Base-by-base conservation (phyloP, 1,140 invertebrate genomes). In the Microplitis mediator region DNA sequence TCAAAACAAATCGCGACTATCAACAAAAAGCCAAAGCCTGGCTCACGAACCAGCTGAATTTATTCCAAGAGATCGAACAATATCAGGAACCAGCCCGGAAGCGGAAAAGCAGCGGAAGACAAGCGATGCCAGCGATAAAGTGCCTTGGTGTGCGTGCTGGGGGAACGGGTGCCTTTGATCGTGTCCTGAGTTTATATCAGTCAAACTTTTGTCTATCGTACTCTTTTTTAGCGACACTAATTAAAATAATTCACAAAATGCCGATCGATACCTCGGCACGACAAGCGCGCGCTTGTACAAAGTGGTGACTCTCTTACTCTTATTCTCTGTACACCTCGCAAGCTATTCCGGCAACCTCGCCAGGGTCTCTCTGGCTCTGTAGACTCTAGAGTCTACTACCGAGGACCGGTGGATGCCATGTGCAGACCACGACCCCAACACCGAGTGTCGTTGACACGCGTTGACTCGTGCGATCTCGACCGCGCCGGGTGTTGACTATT, bases 101-200 rank as follows among this genome's bases (percentile, higher is more conserved):
- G 83, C 71, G 71, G 77, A 71, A 80, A 89, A 76, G 80, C 84
- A 76, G 85, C 85, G 90, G 11, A 92, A 91, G 69, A 85, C 90
- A 0, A 90, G 90, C 54, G 89, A 89, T 31, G 86, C 88, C 35
- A 91, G 90, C 72, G 92, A 90, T 39, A 94, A 91, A 80, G 92
- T 94, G 75, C 94, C 94, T 0, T 95, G 94, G 94, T 95, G 94
- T 78, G 94, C 93, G 0, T 95, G 94, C 78, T 95, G 94, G 94
- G 94, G 94, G 9, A 95, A 95, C 74, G 93, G 94, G 3, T 95
- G 94, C 84, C 86, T 94, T 65, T 94, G 75, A 45, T 45, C 39
- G 39, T 45, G 11, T 45, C 11, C 39, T 6, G 6, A 45, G 39
- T 45, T 45, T 45, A 45, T 45, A 45, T 9, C 5, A 0, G 39